These are phyloP conservation scores for Lepisosteus oculatus DNA, from an alignment of 2,113 vertebrate species.

Conservation along the genomic window DNA sequence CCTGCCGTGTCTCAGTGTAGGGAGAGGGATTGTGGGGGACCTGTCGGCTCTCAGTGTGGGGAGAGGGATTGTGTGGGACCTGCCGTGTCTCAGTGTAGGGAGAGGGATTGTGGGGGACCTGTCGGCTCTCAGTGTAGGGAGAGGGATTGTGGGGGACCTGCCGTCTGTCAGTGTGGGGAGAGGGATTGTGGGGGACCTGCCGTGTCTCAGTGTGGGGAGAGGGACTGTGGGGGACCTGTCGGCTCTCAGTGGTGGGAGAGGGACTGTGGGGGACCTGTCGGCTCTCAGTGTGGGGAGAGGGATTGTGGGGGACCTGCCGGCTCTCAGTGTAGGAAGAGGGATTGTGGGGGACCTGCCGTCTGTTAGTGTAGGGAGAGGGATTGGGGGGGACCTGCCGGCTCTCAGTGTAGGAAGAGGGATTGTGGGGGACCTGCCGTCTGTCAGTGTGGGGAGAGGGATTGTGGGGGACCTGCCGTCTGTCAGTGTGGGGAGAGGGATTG, in stretches of 20 bases:
- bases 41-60: background rate
- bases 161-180: background rate
- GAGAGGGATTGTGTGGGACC: background rate
- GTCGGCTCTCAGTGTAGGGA: background rate
- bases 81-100: background rate
- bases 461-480: background rate
- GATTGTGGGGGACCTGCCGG: background rate
- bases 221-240: too few species aligned
- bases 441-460: background rate
- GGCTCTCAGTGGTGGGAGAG: too few species aligned
- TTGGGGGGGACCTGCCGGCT: background rate
- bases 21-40: background rate
- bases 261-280: slow-evolving; percentile 12
- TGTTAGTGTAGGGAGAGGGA: background rate
- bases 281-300: background rate
- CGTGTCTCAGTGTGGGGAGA: too few species aligned
- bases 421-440: background rate
- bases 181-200: too few species aligned
- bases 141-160: background rate
- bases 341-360: background rate
- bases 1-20: background rate
- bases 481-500: background rate
- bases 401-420: slow-evolving; percentile 8
- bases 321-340: background rate
- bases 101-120: background rate